Evolutionary conservation across 2,797 vertebrate genomes (phyloP), one percentile per base, ranked within the genome.

Genomic region (Manis crassicaudata): DNA sequence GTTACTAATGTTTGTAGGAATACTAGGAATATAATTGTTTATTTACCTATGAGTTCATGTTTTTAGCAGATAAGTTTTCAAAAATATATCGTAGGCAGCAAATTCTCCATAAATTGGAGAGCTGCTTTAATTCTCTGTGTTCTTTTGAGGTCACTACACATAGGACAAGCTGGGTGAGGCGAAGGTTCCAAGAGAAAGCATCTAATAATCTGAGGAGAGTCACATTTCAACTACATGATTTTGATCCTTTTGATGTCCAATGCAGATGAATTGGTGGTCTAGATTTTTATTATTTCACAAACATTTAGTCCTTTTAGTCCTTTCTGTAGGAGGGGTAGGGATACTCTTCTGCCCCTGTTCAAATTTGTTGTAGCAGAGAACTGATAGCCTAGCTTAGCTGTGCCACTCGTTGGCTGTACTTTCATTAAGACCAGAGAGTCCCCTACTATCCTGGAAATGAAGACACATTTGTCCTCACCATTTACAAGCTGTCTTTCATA

Each of bases 241-340:
- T 93, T 96, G 92, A 95, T 96, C 50, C 63, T 97, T 94, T 91
- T 96, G 83, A 56, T 40, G n/a, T 56, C 50, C 1, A 1, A 46
- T 46, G 37, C 60, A 97, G 97, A 76, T 94, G 93, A 91, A 62
- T 11, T 3, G 32, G 92, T 97, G 95, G 91, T 67, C 80, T 96
- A 63, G 43, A 96, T 98, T 96, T 52, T 63, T 56, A n/a, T 43
- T 14, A 18, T 11, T 14, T 29, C n/a, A 29, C 0, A 60, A 72
- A 56, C 23, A 60, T 94, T 96, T 60, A 88, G 14, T 93, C 29
- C n/a, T 62, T 85, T 97, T 72, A 58, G 37, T 79, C 11, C 21
- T 79, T 77, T 29, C 21, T 62, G 9, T 75, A 58, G 46, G 20
- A 58, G 46, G 20, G n/a, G 2, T 32, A 25, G 60, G 4, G 7